These are phyloP conservation scores for Thumatha senex DNA, from an alignment of 2,888 invertebrate genomes.

Conservation along the genomic window DNA sequence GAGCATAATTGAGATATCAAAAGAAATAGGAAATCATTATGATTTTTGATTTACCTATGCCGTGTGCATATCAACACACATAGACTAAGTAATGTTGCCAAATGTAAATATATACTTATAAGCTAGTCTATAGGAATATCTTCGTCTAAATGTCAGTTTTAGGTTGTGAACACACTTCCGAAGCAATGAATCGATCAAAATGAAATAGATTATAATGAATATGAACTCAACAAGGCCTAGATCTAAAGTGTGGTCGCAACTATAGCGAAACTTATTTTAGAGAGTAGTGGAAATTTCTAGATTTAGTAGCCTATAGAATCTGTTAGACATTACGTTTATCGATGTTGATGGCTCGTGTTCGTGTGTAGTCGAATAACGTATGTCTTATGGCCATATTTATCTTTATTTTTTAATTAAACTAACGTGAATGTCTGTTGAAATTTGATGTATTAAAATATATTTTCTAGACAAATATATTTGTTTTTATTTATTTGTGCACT, in stretches of 20 bases:
- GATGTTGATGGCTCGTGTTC: slow-evolving; percentile 34
- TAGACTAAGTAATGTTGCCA: slow-evolving; percentile 79
- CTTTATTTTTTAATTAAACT: slow-evolving; percentile 62
- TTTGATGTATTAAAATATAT: slow-evolving; percentile 81
- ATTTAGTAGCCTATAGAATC: slow-evolving; percentile 45
- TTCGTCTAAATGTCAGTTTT: slow-evolving; percentile 59
- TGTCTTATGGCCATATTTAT: slow-evolving; percentile 52
- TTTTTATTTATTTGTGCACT: slow-evolving; percentile 33
- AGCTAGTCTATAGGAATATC: slow-evolving; percentile 36
- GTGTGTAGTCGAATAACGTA: slow-evolving; percentile 50
- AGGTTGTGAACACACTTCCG: slow-evolving; percentile 58
- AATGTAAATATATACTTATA: slow-evolving; percentile 68
- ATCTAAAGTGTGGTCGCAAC: slow-evolving; percentile 34
- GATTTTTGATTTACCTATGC: slow-evolving; percentile 65
- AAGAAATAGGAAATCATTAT: slow-evolving; percentile 52
- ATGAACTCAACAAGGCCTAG: slow-evolving; percentile 30
- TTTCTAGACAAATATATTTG: slow-evolving; percentile 66
- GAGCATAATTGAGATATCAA: slow-evolving; percentile 64
- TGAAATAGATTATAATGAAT: slow-evolving; percentile 5
- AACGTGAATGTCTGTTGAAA: slow-evolving; percentile 76
- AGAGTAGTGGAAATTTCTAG: slow-evolving; percentile 49
- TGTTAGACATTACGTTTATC: slow-evolving; percentile 41
- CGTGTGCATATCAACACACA: slow-evolving; percentile 75
- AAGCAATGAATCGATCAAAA: slow-evolving; percentile 3
- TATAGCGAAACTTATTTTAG: slow-evolving; percentile 52